Base-by-base conservation (phyloP, 92 coral and sea anemone species). In the Epizoanthus rinbou region DNA sequence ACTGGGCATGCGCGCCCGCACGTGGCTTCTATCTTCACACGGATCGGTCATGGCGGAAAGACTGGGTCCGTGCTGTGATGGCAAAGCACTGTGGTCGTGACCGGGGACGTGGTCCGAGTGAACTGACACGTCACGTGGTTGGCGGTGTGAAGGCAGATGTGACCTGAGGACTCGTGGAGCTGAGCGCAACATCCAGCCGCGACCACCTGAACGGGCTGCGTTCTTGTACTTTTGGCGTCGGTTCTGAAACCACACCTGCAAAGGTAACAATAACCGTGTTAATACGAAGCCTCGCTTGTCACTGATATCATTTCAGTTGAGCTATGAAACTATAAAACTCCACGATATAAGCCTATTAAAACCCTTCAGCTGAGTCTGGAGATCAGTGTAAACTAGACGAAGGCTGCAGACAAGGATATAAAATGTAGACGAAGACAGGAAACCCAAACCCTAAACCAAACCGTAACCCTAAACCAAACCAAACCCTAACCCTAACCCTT, bases 91-190 rank as follows among this genome's bases (percentile, higher is more conserved):
- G 66, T 8, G 22, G 66, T 31, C 8, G 50, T 57, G 22, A 60
- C 13, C 8, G 24, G 5, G 24, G 16, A 37, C 57, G 25, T 25
- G 80, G 50, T 56, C 57, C 33, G 47, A 31, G 64, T 25, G 80
- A 50, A 31, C 18, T 28, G 80, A 18, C 53, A 33, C 23, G 80
- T 57, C 80, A 56, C 66, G 54, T 16, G 66, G 22, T 57, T 28
- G 25, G 19, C 52, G 17, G 33, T 31, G n/a, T 72, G 76, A 43
- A 47, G 57, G 57, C 3, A 43, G 57, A 7, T 47, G 57, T 28
- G 80, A 57, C 63, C 80, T 75, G 28, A 75, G 80, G 18, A 75
- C 64, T 13, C 80, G 80, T 35, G 80, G 80, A 75, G 80, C 67
- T 17, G 80, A 75, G 33, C 80, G 80, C 21, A 57, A 33, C 13